These are phyloP conservation scores for Stegastes partitus DNA, from an alignment of 2,113 vertebrate species.

Conservation along the genomic window DNA sequence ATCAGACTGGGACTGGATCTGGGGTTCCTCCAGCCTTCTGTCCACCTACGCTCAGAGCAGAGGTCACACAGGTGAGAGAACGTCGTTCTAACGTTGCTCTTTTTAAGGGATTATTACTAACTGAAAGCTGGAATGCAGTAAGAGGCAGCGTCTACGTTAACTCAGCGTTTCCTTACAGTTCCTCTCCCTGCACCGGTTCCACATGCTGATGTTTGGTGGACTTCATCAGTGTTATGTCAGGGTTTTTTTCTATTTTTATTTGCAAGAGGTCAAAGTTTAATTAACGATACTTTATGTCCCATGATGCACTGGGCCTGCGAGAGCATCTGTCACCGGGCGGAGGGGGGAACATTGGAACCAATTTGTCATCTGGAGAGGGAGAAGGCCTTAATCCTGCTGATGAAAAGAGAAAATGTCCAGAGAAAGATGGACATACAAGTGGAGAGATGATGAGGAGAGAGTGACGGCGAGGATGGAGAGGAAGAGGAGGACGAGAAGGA, in stretches of 20 bases:
- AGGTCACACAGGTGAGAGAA: not conserved
- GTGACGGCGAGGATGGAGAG: conserved; percentile 60
- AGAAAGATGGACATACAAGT: conserved; percentile 60
- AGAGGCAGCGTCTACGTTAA: not conserved
- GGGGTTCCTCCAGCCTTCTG: not conserved
- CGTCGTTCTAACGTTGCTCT: not conserved
- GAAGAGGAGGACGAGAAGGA: conserved; percentile 35
- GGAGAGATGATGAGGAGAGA: conserved; percentile 59
- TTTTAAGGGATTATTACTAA: not conserved
- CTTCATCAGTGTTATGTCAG: conserved; percentile 42
- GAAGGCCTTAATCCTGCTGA: conserved; percentile 74
- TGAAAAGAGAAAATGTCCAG: conserved; percentile 65
- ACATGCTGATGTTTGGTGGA: conserved; percentile 14
- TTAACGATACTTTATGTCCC: conserved; percentile 76
- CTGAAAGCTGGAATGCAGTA: not conserved
- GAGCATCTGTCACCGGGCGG: conserved; percentile 74
- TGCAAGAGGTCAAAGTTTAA: conserved; percentile 71
- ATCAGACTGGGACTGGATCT: conserved; percentile 1
- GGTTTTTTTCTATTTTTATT: conserved; percentile 44
- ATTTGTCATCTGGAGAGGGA: conserved; percentile 79
- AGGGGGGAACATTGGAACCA: conserved; percentile 74
- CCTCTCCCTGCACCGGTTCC: conserved; percentile 4
- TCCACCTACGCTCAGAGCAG: too few species aligned
- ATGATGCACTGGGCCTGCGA: conserved; percentile 62
- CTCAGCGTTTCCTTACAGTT: not conserved